These are phyloP conservation scores for Dryocosmus kuriphilus DNA, from an alignment of 2,888 invertebrate species.

Conservation along the genomic window DNA sequence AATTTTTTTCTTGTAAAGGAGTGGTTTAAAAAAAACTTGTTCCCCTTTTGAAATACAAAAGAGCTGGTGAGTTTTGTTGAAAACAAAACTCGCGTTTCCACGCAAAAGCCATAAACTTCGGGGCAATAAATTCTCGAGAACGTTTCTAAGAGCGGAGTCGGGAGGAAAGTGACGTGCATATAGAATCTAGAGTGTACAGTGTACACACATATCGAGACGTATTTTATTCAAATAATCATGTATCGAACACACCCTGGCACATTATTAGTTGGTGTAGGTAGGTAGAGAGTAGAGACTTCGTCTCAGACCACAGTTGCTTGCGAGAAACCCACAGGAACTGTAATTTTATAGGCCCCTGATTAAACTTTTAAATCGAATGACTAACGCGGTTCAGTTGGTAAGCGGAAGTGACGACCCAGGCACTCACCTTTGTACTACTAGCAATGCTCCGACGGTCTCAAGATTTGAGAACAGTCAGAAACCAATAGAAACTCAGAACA, in stretches of 20 bases:
- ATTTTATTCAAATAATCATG: conserved; percentile 38
- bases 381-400: conserved; percentile 73
- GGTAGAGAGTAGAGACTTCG: conserved; percentile 24
- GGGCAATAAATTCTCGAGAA: conserved; percentile 33
- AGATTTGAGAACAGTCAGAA: conserved; percentile 49
- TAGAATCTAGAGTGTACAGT: neutral
- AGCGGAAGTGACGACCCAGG: conserved; percentile 76
- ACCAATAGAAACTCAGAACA: conserved; percentile 7
- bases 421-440: conserved; percentile 78
- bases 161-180: conserved; percentile 29
- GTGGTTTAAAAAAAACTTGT: neutral
- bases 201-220: conserved; percentile 32
- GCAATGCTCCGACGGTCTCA: conserved; percentile 71
- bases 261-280: conserved; percentile 37
- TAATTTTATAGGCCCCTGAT: conserved; percentile 76
- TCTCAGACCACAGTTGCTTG: conserved; percentile 9
- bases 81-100: conserved; percentile 31
- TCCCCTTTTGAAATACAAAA: conserved; percentile 7
- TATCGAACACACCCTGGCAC: conserved; percentile 36
- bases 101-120: conserved; percentile 37
- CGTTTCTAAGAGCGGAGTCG: conserved; percentile 28
- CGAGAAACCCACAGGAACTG: conserved; percentile 58
- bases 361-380: conserved; percentile 77
- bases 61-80: conserved; percentile 14
- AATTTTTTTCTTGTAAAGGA: neutral